Conservation (phyloP, 2,888 invertebrate species). For the Siphlonurus alternatus region DNA sequence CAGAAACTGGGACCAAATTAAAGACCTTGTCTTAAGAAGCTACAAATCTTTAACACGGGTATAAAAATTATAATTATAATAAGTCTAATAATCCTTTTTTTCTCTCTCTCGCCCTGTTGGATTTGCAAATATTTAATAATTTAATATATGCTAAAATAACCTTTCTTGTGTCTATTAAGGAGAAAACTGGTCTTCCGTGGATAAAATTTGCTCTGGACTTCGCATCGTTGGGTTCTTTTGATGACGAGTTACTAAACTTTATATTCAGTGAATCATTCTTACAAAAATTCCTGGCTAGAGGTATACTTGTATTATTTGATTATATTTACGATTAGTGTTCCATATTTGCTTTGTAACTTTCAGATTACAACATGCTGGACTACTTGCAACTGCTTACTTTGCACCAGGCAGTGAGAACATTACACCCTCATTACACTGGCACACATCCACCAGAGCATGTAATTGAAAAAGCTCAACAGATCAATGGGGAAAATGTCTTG, state of each 20-base stretch:
- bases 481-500: constrained; percentile 23
- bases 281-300: constrained; percentile 20
- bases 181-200: constrained; percentile 29
- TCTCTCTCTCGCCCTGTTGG: too few relatives aligned
- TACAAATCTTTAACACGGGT: constrained; percentile 23
- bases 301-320: constrained; percentile 13
- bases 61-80: constrained; percentile 11
- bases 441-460: constrained; percentile 28
- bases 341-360: too few relatives aligned
- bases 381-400: constrained; percentile 33
- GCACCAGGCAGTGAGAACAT: constrained; percentile 34
- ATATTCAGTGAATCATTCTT: constrained; percentile 35
- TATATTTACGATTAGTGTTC: too few relatives aligned
- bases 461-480: constrained; percentile 24
- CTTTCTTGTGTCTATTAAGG: too few relatives aligned
- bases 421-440: constrained; percentile 28
- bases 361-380: constrained; percentile 28
- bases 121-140: too few relatives aligned
- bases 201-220: constrained; percentile 36
- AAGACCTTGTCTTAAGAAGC: constrained; percentile 27
- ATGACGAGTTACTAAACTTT: constrained; percentile 31
- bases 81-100: constrained; percentile 15
- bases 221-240: constrained; percentile 39
- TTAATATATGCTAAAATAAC: too few relatives aligned
- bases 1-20: constrained; percentile 33